Evolutionary conservation across 2,113 vertebrate species (phyloP).

Genomic region (Sceloporus tristichus): DNA sequence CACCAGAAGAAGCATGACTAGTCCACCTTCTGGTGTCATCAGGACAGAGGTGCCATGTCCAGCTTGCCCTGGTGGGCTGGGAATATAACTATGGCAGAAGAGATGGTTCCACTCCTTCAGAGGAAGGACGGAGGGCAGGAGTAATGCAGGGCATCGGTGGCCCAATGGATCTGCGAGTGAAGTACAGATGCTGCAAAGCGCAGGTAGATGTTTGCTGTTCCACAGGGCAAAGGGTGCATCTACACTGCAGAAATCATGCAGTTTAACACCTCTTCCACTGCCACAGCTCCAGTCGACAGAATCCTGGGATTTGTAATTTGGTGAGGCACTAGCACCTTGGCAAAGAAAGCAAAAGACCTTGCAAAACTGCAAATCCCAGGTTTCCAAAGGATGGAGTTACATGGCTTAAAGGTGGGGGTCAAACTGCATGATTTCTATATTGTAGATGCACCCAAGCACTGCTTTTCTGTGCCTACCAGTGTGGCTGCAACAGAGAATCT

Average conservation of each 20-base stretch:
- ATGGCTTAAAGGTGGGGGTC: too few species aligned
- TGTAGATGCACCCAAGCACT: too few species aligned
- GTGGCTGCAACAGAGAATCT: neutral
- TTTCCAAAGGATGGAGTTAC: too few species aligned
- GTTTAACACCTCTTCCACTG: too few species aligned
- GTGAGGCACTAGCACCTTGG: too few species aligned
- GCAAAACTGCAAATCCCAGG: too few species aligned
- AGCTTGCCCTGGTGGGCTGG: neutral
- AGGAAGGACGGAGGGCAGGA: neutral
- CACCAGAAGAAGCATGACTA: neutral
- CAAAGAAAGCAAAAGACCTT: too few species aligned
- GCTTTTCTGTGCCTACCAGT: neutral
- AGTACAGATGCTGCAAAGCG: neutral
- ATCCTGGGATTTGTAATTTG: too few species aligned
- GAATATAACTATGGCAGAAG: neutral
- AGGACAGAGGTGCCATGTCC: neutral
- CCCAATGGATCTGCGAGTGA: slow-evolving; percentile 3
- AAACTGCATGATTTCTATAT: too few species aligned
- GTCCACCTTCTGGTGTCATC: neutral
- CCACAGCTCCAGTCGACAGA: too few species aligned
- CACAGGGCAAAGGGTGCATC: neutral
- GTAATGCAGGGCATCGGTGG: neutral
- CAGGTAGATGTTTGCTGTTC: neutral
- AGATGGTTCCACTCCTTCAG: neutral
- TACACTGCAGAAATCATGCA: too few species aligned